Evolutionary conservation across 2,888 invertebrate species (phyloP), one percentile per base, ranked within the genome.

Genomic region (Lepidocyrtoides sp.): DNA sequence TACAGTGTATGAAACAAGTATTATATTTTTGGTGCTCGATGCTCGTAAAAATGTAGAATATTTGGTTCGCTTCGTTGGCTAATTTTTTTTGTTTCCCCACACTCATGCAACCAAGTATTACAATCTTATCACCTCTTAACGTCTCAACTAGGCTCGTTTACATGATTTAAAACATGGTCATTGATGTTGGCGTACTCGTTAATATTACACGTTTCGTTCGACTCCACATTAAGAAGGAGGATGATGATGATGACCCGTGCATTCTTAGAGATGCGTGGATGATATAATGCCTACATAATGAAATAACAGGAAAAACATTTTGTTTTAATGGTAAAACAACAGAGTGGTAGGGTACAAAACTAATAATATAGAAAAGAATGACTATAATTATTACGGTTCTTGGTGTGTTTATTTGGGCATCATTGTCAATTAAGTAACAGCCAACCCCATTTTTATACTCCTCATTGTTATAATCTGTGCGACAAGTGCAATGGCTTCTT

Each of bases 151-250:
- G 36, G 36, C 17, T 17, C 36, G 69, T 69, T 69, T 69, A 36
- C 69, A 69, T 69, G 36, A 36, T 69, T 69, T 69, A 69, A 69
- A 36, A 29, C 63, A 63, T 63, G 63, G 32, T 32, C 72, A 72
- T 44, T 20, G 32, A 69, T 23, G 41, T 72, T 44, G 44, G 72
- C 72, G 44, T 44, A 26, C 72, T 41, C 17, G 44, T 72, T 44
- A 72, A 41, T 2, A 44, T 72, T 41, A 44, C 17, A 23, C 36
- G 17, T 36, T 36, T 36, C 14, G 20, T 17, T 8, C 0, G 4
- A 29, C 2, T 7, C 7, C 36, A 36, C 7, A 63, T 12, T 8
- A 72, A 17, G 17, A 44, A 23, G 44, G 72, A 8, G 44, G 72
- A 23, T 41, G 20, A 36, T 41, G 69, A 69, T 17, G 72, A 72